A percentile compares a stretch with the other conserved stretches of the same genome.
Conservation (phyloP, 1,140 invertebrate genomes). For the Diuraphis noxia region DNA sequence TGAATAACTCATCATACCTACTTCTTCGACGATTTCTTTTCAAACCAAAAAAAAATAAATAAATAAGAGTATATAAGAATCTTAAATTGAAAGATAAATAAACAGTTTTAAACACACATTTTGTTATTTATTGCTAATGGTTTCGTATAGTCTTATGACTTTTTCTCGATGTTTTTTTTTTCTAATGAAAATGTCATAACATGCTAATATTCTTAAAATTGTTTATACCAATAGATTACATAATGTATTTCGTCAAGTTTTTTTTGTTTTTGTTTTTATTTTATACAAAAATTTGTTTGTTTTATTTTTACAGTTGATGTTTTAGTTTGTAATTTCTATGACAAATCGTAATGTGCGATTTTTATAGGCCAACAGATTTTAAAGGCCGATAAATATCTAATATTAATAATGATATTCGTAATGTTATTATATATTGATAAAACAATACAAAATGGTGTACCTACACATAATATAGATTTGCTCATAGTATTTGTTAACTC, state of each 20-base stretch:
- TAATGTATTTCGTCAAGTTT: background rate
- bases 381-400: conserved; percentile 7
- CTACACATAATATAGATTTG: conserved; percentile 52
- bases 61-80: background rate
- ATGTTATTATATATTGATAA: conserved; percentile 36
- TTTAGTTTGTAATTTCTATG: conserved; percentile 39
- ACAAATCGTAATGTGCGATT: conserved; percentile 41
- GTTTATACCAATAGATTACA: conserved; percentile 2
- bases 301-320: conserved; percentile 24
- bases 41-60: background rate
- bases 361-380: background rate
- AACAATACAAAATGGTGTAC: conserved; percentile 43
- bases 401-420: conserved; percentile 31
- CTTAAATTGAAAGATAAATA: background rate
- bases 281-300: conserved; percentile 29
- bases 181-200: background rate
- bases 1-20: background rate
- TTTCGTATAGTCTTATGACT: conserved; percentile 31
- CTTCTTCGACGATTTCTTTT: background rate
- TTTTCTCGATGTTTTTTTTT: background rate
- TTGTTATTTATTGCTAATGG: background rate
- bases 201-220: conserved; percentile 9
- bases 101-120: background rate
- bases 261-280: background rate
- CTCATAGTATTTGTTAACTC: conserved; percentile 54